phyloP scores from a whole-genome alignment of 2,113 vertebrate genomes.

The Melospiza melodia region DNA sequence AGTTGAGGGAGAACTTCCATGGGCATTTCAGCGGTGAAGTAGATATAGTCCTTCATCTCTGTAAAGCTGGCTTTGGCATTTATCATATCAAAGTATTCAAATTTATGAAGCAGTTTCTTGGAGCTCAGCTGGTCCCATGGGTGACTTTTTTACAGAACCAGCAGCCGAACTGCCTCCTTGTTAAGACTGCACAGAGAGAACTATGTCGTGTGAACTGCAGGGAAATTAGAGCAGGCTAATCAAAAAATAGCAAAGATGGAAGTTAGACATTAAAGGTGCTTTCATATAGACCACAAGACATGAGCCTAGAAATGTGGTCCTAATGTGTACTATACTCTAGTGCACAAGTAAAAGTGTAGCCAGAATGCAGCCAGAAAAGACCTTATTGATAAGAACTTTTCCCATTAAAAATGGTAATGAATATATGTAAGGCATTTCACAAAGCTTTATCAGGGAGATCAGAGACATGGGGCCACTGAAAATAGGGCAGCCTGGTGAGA shows the following conservation, averaged over 20 bases:
- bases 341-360: neutral
- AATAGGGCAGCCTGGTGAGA: neutral
- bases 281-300: neutral
- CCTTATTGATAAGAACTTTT: neutral
- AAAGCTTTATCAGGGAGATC: neutral
- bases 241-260: neutral
- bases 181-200: neutral
- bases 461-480: neutral
- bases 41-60: neutral
- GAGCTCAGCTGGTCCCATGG: neutral
- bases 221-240: conserved; percentile 30
- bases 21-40: neutral
- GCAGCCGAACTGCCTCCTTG: neutral
- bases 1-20: neutral
- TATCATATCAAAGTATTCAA: conserved; percentile 43
- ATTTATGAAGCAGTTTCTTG: conserved; percentile 20
- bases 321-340: neutral
- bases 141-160: conserved; percentile 12
- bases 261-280: neutral
- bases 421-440: neutral
- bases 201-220: neutral
- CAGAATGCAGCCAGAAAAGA: neutral
- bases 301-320: neutral
- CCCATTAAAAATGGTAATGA: neutral
- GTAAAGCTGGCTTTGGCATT: neutral